Evolutionary conservation across 2,888 invertebrate species (phyloP), one percentile per base, ranked within the genome.

Genomic region (Hoplodrina blanda): DNA sequence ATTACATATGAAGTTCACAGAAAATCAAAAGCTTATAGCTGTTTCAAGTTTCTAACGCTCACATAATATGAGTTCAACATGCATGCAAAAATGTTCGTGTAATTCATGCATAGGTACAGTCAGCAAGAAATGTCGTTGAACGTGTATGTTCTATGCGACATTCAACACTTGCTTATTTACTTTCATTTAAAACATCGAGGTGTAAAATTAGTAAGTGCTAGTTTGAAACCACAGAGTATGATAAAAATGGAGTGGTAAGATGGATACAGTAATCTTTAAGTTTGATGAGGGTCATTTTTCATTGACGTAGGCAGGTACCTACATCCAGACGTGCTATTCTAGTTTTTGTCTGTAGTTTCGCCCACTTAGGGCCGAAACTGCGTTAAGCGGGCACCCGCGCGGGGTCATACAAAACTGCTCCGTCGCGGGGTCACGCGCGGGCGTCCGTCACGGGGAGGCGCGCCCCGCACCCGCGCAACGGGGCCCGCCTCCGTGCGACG

Each of bases 181-280:
- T 62, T 69, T 64, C 15, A 69, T 80, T 76, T 55, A 46, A 70
- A 66, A 73, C 41, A 52, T 66, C 1, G n/a, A 49, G 52, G 56
- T 49, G 52, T 56, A 25, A 70, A 62, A 57, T 69, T 65, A 57
- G 55, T 70, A 67, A 69, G 44, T 57, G 33, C n/a, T 63, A 33
- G 20, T 30, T 57, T 20, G 5, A 63, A 56, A 15, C 7, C 49
- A 61, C 4, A 15, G 73, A 66, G 49, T n/a, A 52, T 1, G 0
- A 3, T 0, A 2, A n/a, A 62, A 53, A 63, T 61, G 67, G 67
- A 76, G 25, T 50, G 20, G 11, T 46, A n/a, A 46, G 19, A 17
- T 41, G 2, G 41, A 7, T 54, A 54, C 10, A 33, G 33, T 33
- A 15, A n/a, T 17, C 4, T 4, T 55, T 8, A 17, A 17, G 13